phyloP scores from a whole-genome alignment of 2,888 invertebrate species.

The Clitarchus hookeri region DNA sequence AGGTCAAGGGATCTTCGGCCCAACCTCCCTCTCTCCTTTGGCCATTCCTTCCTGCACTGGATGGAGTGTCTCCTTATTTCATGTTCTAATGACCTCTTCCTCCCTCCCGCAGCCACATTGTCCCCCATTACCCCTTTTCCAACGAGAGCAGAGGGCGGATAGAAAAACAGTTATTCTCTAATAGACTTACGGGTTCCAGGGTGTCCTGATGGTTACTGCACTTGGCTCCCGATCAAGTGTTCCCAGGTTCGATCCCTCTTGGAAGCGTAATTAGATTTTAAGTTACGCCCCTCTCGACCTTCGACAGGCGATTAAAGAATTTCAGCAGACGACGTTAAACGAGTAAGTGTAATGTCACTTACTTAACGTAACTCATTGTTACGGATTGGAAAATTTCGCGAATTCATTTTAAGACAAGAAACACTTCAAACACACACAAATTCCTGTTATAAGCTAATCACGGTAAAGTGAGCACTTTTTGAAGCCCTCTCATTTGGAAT shows the following conservation, averaged over 20 bases:
- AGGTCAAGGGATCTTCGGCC: neutral
- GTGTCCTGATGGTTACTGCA: neutral
- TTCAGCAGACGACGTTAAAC: too few relatives aligned
- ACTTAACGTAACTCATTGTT: too few relatives aligned
- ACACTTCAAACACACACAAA: too few relatives aligned
- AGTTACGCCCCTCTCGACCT: neutral
- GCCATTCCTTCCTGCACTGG: neutral
- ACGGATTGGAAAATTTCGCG: too few relatives aligned
- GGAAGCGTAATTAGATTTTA: neutral
- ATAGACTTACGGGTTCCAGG: neutral
- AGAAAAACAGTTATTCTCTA: neutral
- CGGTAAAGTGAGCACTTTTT: too few relatives aligned
- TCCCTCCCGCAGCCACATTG: neutral
- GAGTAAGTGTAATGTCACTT: too few relatives aligned
- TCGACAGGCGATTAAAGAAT: neutral
- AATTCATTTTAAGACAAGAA: too few relatives aligned
- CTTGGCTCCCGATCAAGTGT: neutral
- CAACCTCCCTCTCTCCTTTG: neutral
- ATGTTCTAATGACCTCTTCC: slow-evolving; percentile 3
- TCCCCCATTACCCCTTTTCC: neutral
- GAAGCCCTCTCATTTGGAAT: too few relatives aligned
- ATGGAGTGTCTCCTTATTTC: slow-evolving; percentile 14
- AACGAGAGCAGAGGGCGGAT: neutral
- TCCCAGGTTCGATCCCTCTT: neutral
- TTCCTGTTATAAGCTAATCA: too few relatives aligned